These are phyloP conservation scores for Pyrocoelia pectoralis DNA, from an alignment of 2,888 invertebrate genomes.

Conservation along the genomic window DNA sequence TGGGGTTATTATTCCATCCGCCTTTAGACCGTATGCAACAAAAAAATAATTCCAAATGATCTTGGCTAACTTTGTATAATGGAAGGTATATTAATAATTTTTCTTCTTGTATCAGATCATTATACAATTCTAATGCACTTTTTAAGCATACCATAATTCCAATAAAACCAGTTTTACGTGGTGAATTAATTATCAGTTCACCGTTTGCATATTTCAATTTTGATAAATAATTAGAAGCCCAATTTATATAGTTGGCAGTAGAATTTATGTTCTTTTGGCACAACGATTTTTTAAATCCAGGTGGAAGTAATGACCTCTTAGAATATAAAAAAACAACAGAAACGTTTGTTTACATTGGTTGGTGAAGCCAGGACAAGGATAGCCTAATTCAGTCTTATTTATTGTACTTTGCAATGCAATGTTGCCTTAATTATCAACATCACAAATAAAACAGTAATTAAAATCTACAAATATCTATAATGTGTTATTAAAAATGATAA, in stretches of 20 bases:
- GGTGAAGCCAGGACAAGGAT: too few species aligned
- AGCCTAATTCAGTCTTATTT: too few species aligned
- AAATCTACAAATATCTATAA: too few species aligned
- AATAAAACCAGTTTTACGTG: not conserved
- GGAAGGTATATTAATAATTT: not conserved
- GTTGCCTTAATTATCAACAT: too few species aligned
- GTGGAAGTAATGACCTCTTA: not conserved
- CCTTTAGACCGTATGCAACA: not conserved
- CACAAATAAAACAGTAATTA: too few species aligned
- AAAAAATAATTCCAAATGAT: constrained; percentile 3
- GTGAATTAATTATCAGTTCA: not conserved
- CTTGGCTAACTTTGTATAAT: constrained; percentile 4
- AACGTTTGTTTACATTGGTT: too few species aligned
- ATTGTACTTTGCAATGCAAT: too few species aligned
- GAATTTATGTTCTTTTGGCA: not conserved
- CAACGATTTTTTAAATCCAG: not conserved
- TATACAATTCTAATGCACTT: not conserved
- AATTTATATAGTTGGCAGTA: not conserved
- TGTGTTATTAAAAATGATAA: too few species aligned
- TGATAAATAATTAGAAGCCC: not conserved
- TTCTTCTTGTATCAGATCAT: not conserved
- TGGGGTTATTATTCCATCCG: not conserved
- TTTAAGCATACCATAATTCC: not conserved
- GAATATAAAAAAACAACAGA: too few species aligned
- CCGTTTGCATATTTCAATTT: not conserved